A percentile compares a stretch with the other conserved stretches of the same genome.
These are phyloP conservation scores for Rhombomys opimus DNA, from an alignment of 2,113 vertebrate genomes.

Conservation along the genomic window DNA sequence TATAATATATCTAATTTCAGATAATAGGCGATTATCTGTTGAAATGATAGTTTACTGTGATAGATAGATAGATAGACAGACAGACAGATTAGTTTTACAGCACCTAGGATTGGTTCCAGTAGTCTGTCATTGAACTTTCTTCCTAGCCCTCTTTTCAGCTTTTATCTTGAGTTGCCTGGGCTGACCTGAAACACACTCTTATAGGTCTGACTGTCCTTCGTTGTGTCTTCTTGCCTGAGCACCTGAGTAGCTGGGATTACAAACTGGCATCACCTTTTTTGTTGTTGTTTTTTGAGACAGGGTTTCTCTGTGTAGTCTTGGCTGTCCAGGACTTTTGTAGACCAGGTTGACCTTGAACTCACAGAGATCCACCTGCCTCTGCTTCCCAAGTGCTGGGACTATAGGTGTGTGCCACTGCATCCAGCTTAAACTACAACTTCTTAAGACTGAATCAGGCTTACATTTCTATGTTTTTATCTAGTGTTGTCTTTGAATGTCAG, in stretches of 20 bases:
- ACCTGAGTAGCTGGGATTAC: neutral
- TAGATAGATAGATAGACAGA: too few relatives aligned
- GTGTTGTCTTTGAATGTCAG: neutral
- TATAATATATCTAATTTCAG: neutral
- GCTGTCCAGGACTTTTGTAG: neutral
- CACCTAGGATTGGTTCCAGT: neutral
- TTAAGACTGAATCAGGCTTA: neutral
- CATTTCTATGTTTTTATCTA: neutral
- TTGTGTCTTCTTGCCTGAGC: neutral
- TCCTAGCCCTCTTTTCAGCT: neutral
- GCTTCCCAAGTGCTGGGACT: too few relatives aligned
- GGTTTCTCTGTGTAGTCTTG: neutral
- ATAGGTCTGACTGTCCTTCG: neutral
- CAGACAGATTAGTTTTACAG: neutral
- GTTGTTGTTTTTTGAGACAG: too few relatives aligned
- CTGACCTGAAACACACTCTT: neutral
- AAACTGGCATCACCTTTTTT: neutral
- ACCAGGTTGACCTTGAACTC: neutral
- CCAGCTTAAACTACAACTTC: neutral
- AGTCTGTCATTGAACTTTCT: neutral
- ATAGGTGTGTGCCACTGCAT: neutral
- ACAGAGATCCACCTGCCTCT: neutral
- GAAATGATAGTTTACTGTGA: neutral
- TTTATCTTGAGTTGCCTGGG: neutral
- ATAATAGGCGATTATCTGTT: slow-evolving; percentile 19